phyloP scores from a whole-genome alignment of 2,888 invertebrate species.

The Agrochola litura region DNA sequence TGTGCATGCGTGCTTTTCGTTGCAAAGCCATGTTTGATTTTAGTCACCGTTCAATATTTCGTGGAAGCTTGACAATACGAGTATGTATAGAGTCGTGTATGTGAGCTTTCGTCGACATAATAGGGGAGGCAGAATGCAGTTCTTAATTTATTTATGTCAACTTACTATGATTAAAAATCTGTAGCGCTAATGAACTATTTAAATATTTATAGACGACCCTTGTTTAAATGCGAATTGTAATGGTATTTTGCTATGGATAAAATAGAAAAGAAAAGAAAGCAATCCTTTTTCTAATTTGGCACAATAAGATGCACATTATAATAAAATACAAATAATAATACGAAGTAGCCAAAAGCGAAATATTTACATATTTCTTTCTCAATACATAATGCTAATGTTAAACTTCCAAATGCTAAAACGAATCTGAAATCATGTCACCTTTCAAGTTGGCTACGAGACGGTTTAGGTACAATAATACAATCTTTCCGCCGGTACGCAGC shows the following conservation, averaged over 20 bases:
- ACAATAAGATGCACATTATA: too few species aligned
- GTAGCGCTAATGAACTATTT: background rate
- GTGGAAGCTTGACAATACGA: background rate
- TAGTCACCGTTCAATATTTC: constrained; percentile 16
- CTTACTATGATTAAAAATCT: background rate
- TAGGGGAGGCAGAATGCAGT: background rate
- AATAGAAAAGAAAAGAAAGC: background rate
- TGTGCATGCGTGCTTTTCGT: background rate
- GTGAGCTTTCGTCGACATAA: background rate
- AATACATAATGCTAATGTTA: background rate
- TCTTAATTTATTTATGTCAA: background rate
- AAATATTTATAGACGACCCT: background rate
- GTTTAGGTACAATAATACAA: background rate
- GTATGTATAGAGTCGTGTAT: background rate
- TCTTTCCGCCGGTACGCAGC: background rate
- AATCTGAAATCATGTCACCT: background rate
- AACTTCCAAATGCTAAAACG: background rate
- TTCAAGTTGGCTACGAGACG: background rate
- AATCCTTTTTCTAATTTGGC: too few species aligned
- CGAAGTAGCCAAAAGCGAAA: too few species aligned
- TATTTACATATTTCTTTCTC: background rate
- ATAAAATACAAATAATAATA: too few species aligned
- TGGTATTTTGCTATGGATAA: background rate
- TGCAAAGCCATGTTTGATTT: constrained; percentile 1
- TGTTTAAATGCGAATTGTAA: background rate